These are phyloP conservation scores for Eurystomus gularis DNA, from an alignment of 2,113 vertebrate species.

Conservation along the genomic window DNA sequence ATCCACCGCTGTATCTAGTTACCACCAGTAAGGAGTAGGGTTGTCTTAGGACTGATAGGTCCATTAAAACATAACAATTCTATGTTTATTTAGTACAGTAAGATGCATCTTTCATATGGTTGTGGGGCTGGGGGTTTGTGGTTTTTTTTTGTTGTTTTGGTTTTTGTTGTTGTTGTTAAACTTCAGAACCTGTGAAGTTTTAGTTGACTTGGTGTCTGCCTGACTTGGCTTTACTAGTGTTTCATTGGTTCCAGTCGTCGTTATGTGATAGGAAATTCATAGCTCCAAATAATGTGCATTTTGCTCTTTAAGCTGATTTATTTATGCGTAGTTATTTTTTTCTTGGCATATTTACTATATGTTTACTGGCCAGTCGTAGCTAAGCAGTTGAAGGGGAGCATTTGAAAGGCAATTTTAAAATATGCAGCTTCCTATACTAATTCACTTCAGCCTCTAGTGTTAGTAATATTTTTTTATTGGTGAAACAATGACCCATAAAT, in stretches of 20 bases:
- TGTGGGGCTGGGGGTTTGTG: neutral
- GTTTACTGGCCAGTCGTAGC: constrained; percentile 5
- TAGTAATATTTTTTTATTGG: neutral
- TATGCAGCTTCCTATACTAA: neutral
- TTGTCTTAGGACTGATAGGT: neutral
- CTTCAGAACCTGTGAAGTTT: neutral
- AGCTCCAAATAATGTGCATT: constrained; percentile 39
- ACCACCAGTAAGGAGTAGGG: neutral
- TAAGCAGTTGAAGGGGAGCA: neutral
- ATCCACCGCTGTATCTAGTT: neutral
- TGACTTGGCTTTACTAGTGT: neutral
- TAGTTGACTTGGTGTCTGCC: neutral
- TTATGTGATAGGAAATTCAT: neutral
- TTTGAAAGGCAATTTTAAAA: constrained; percentile 12
- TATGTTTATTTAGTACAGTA: neutral
- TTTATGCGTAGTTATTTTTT: constrained; percentile 54
- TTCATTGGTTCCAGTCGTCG: neutral
- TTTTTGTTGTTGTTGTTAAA: neutral
- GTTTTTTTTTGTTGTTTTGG: neutral
- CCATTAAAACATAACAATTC: neutral
- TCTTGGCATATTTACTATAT: constrained; percentile 32
- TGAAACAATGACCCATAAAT: constrained; percentile 13
- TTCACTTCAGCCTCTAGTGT: neutral
- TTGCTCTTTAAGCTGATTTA: constrained; percentile 23
- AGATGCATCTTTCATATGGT: neutral